These are phyloP conservation scores for Tonatia bakeri DNA, from an alignment of 2,113 vertebrate species.

Conservation along the genomic window DNA sequence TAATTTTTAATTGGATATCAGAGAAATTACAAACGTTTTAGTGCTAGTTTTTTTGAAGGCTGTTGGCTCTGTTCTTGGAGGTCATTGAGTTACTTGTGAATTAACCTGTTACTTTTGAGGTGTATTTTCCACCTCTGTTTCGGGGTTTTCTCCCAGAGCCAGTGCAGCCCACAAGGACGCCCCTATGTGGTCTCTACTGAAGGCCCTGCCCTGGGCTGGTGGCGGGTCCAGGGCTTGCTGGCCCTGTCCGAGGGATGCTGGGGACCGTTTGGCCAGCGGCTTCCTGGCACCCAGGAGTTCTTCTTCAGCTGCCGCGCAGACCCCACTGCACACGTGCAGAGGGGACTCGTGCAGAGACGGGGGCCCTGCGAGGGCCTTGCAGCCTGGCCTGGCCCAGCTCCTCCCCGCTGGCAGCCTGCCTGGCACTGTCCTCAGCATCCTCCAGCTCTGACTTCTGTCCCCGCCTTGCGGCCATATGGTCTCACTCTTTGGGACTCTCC, in stretches of 20 bases:
- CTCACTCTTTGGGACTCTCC: no score
- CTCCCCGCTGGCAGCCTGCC: no score
- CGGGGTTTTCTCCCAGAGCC: not conserved
- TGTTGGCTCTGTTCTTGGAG: not conserved
- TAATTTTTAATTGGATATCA: not conserved
- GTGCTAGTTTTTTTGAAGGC: not conserved
- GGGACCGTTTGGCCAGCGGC: not conserved
- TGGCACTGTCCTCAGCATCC: no score
- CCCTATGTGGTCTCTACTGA: not conserved
- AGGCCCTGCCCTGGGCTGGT: not conserved
- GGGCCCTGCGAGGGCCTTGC: no score
- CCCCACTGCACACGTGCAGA: no score
- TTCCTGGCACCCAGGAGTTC: not conserved
- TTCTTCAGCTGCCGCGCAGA: no score
- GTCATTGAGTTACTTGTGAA: not conserved
- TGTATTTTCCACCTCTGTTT: not conserved
- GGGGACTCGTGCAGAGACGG: no score
- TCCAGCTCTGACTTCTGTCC: no score
- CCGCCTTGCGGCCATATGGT: no score
- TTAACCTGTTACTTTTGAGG: not conserved
- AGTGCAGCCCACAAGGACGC: no score
- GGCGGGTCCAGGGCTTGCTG: not conserved
- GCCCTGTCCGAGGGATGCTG: not conserved
- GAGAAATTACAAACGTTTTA: not conserved
- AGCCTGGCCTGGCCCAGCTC: no score